Conservation (phyloP, 2,113 vertebrate genomes). For the Malaclemys terrapin region DNA sequence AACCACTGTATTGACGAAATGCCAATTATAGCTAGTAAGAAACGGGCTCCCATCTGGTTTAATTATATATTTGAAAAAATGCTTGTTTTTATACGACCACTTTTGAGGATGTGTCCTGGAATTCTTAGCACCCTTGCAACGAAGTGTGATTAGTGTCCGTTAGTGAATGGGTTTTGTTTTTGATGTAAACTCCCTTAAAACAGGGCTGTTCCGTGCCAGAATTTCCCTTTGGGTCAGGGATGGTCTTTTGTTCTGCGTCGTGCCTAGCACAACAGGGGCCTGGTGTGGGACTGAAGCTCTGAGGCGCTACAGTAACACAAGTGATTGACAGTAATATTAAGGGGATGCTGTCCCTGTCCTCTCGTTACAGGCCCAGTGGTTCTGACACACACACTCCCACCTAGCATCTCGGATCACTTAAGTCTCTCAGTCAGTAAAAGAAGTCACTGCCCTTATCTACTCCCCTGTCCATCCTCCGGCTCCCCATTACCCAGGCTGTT, state of each 20-base stretch:
- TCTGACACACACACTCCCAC: too few species aligned
- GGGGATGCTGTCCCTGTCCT: neutral
- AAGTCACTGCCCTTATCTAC: neutral
- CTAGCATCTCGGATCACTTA: neutral
- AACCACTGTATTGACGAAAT: neutral
- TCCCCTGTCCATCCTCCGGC: neutral
- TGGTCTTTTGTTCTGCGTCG: neutral
- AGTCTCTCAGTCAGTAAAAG: neutral
- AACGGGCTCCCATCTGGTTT: neutral
- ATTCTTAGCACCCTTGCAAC: too few species aligned
- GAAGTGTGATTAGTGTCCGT: too few species aligned
- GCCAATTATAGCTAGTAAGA: neutral
- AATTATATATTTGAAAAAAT: neutral
- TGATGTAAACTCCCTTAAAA: neutral
- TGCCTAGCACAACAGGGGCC: too few species aligned
- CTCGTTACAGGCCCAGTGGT: too few species aligned
- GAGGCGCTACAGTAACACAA: neutral
- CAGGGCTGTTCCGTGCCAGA: neutral
- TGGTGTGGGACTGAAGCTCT: neutral
- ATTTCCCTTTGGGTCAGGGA: neutral
- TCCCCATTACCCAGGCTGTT: neutral
- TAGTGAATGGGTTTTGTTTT: neutral
- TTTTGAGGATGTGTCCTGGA: too few species aligned
- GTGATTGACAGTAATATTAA: too few species aligned
- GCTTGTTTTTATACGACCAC: too few species aligned